Evolutionary conservation across 2,113 vertebrate genomes (phyloP).

Genomic region (Ivindomyrus marchei): DNA sequence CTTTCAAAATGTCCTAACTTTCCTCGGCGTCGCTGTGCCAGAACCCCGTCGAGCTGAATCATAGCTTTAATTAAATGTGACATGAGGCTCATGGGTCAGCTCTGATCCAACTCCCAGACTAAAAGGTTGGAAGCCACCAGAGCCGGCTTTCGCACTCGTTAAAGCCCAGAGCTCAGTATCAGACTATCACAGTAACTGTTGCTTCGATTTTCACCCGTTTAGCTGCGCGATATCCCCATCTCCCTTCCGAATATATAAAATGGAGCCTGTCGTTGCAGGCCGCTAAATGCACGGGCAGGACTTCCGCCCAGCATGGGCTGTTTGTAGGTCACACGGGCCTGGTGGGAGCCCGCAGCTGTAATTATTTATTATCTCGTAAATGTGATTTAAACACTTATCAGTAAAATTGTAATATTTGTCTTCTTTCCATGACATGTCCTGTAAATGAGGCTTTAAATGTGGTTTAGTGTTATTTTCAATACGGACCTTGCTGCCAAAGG

Average conservation of each 20-base stretch:
- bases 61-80: slow-evolving; percentile 56
- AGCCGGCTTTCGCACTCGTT: slow-evolving; percentile 37
- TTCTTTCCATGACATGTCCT: slow-evolving; percentile 37
- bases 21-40: slow-evolving; percentile 32
- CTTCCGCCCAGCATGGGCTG: neutral
- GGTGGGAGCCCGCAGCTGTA: slow-evolving; percentile 18
- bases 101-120: slow-evolving; percentile 48
- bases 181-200: slow-evolving; percentile 20
- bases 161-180: slow-evolving; percentile 28
- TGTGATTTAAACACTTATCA: slow-evolving; percentile 47
- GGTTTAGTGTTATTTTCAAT: slow-evolving; percentile 38
- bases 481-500: slow-evolving; percentile 37
- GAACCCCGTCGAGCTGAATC: slow-evolving; percentile 45
- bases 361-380: slow-evolving; percentile 51
- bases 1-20: slow-evolving; percentile 54
- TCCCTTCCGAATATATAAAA: slow-evolving; percentile 25
- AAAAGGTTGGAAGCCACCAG: slow-evolving; percentile 28
- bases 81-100: slow-evolving; percentile 45
- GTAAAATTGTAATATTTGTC: slow-evolving; percentile 34
- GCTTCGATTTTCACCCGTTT: slow-evolving; percentile 41
- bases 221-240: slow-evolving; percentile 28
- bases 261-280: slow-evolving; percentile 31
- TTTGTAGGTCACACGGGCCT: neutral
- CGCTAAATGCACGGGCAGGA: neutral
- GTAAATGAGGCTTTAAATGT: slow-evolving; percentile 53